Base-by-base conservation (phyloP, 2,113 vertebrate genomes). In the Phocoena sinus region DNA sequence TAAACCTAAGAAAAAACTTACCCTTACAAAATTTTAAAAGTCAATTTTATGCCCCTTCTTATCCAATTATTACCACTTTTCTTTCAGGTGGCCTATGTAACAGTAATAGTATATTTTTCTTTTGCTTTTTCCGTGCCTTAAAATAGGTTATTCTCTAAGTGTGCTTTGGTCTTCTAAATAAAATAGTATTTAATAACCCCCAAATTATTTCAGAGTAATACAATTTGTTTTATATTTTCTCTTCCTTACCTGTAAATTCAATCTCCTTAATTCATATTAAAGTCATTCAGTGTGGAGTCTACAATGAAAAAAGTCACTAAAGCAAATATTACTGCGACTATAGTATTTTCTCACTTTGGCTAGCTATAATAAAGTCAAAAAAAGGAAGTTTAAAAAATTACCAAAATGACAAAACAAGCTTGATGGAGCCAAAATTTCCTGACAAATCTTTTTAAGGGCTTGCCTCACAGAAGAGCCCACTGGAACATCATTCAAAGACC, bases 221-320 rank as follows among this genome's bases (percentile, higher is more conserved):
- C 47, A 77, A 73, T 80, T 50, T 25, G 3, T 12, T 68, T 85
- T 91, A 41, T 44, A 76, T 60, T 93, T 96, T 83, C 76, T 77
- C n/a, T 60, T 94, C 65, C 28, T 92, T 50, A 82, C 85, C 60
- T 86, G 18, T 14, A 36, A 95, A 97, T 89, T 95, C 56, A 71
- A 82, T 71, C 58, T 33, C 20, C 82, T 79, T 23, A 94, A 96
- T 83, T 90, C 28, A 88, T 65, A 87, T 82, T 44, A 65, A 76
- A 96, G 11, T 87, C 56, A 82, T 81, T 85, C 36, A 33, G 10
- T 77, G 36, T 63, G 36, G 31, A 56, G 21, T 79, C 73, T 38
- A 79, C 12, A 62, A 25, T 26, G 53, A 50, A 68, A 31, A 50
- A 63, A 94, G 4, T 28, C 68, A 80, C 70, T 44, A 9, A 95